Base-by-base conservation (phyloP, 2,113 vertebrate genomes). In the Cnemophilus loriae region DNA sequence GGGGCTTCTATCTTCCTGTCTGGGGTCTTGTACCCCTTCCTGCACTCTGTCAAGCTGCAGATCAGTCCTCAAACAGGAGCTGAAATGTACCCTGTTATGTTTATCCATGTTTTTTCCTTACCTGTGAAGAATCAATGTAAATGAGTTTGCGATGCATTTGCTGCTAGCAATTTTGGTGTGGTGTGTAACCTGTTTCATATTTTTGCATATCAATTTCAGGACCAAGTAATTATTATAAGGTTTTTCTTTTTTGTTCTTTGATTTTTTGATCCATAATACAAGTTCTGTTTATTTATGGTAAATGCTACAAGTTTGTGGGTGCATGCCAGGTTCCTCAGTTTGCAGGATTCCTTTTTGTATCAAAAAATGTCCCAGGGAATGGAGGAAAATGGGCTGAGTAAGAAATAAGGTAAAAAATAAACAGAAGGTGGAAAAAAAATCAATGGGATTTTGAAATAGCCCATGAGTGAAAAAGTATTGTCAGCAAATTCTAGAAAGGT, bases 1-100 rank as follows among this genome's bases (percentile, higher is more conserved):
- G 0, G 16, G 15, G 3, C 10, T 75, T 30, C 23, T 74, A 21
- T 63, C 56, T 33, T 30, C 8, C 13, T 49, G 0, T 47, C 6
- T 44, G 26, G 39, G 9, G 5, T 52, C 24, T 68, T 15, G 10
- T 47, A 28, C 3, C 23, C 8, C 6, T 39, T 60, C 10, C 13
- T 75, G 30, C 7, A 3, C 46, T 53, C 22, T 65, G 17, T 39
- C 50, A 26, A 37, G 20, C 2, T 42, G 16, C 13, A 47, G 32
- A 26, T 32, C 17, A 6, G 7, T 50, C 52, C 37, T 67, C 11
- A 7, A 32, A 27, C 5, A 41, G 27, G 10, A 30, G 3, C 41
- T 71, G 28, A 37, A 55, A 56, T 57, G 37, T 50, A 11, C 24
- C 18, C 33, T 20, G 2, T 21, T 42, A 2, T 1, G 2, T 39